phyloP scores from a whole-genome alignment of 2,113 vertebrate genomes.

The Rhodinocichla rosea region DNA sequence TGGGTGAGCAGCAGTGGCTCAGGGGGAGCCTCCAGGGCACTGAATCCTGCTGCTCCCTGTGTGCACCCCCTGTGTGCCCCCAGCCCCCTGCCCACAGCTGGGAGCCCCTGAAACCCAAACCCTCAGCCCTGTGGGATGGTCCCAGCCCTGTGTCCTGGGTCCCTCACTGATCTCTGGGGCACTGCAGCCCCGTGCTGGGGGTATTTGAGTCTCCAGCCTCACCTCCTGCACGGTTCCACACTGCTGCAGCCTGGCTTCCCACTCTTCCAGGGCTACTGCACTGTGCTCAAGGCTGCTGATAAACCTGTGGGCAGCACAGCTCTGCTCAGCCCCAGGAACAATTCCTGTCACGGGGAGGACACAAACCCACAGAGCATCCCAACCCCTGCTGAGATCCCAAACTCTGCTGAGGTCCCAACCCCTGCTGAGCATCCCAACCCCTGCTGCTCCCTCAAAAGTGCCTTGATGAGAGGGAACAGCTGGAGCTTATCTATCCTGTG shows the following conservation, averaged over 20 bases:
- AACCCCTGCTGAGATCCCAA: rapidly evolving
- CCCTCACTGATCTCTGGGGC: rapidly evolving
- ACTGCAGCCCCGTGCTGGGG: rapidly evolving
- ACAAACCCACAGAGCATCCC: background rate
- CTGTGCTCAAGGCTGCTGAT: rapidly evolving
- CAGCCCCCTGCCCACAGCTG: background rate
- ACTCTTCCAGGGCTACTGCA: rapidly evolving
- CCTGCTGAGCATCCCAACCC: rapidly evolving
- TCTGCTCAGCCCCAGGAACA: rapidly evolving
- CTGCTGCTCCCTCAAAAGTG: rapidly evolving
- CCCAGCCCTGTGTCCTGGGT: background rate
- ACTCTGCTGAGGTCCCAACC: rapidly evolving
- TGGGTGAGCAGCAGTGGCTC: rapidly evolving
- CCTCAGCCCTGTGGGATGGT: background rate
- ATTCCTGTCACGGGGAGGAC: rapidly evolving
- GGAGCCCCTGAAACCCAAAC: background rate
- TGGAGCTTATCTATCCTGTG: background rate
- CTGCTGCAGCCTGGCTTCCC: rapidly evolving
- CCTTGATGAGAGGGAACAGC: rapidly evolving
- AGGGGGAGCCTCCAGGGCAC: rapidly evolving
- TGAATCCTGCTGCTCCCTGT: rapidly evolving
- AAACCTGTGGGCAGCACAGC: rapidly evolving
- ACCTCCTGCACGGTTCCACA: rapidly evolving
- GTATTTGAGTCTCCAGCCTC: background rate
- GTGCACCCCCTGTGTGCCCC: background rate